A percentile compares a stretch with the other conserved stretches of the same genome.
phyloP scores from a whole-genome alignment of 2,888 invertebrate genomes.

The Lampropteryx suffumata region DNA sequence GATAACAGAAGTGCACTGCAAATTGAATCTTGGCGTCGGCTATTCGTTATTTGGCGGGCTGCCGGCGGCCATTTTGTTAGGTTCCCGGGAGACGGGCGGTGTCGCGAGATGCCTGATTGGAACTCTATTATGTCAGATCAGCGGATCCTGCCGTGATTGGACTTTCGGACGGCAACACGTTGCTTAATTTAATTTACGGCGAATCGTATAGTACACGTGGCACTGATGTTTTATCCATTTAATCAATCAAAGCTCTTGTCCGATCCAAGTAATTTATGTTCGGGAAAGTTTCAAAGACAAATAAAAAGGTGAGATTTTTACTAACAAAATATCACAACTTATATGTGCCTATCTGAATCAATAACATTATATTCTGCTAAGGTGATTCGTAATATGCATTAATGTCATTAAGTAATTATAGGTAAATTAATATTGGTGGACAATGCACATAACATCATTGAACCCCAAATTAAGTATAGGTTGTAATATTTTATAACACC shows the following conservation, averaged over 20 bases:
- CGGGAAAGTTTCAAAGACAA: too few species aligned
- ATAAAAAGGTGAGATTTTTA: too few species aligned
- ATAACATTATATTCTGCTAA: too few species aligned
- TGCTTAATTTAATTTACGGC: conserved; percentile 4
- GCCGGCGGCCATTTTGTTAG: conserved; percentile 24
- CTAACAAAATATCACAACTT: too few species aligned
- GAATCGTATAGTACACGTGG: neutral
- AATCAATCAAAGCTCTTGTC: neutral
- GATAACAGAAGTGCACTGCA: conserved; percentile 53
- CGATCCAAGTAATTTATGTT: too few species aligned
- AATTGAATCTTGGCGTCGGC: conserved; percentile 62
- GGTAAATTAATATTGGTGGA: too few species aligned
- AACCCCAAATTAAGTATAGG: too few species aligned
- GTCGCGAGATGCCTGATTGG: conserved; percentile 8
- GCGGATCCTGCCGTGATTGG: conserved; percentile 17
- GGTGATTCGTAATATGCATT: too few species aligned
- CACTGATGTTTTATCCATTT: neutral
- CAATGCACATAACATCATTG: too few species aligned
- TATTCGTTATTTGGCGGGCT: conserved; percentile 30
- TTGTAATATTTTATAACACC: too few species aligned
- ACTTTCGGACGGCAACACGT: neutral
- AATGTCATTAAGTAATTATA: too few species aligned
- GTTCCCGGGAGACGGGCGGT: conserved; percentile 19
- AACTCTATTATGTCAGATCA: conserved; percentile 25
- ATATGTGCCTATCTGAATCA: too few species aligned